These are phyloP conservation scores for Lacanobia wlatinum DNA, from an alignment of 2,888 invertebrate genomes.

Conservation along the genomic window DNA sequence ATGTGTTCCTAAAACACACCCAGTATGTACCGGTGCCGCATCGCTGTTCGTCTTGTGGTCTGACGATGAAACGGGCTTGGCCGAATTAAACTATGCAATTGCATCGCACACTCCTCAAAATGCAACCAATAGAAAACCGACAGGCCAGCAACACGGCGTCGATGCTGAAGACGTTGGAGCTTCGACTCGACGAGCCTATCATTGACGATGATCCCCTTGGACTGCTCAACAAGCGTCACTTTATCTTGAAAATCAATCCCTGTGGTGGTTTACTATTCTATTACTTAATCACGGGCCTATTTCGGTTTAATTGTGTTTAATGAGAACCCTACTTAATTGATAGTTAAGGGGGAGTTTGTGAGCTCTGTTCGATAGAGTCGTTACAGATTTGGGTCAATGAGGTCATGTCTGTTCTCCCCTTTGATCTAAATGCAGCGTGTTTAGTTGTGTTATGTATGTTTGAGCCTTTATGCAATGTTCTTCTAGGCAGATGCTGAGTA, in stretches of 20 bases:
- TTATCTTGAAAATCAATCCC: neutral
- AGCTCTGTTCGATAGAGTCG: conserved; percentile 17
- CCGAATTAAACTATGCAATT: no score
- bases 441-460: neutral
- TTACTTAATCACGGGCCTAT: conserved; percentile 11
- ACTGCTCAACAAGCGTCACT: neutral
- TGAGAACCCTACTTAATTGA: conserved; percentile 30
- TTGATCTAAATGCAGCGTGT: conserved; percentile 19
- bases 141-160: no score
- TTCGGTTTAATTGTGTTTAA: conserved; percentile 34
- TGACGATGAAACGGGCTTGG: no score
- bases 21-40: no score
- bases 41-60: no score
- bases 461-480: neutral
- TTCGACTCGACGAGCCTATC: no score
- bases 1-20: no score
- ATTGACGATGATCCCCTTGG: no score
- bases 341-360: conserved; percentile 16
- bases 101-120: no score
- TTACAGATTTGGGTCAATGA: conserved; percentile 55
- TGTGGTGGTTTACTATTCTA: neutral
- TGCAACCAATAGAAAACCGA: no score
- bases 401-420: conserved; percentile 31
- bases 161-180: no score
- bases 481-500: no score